Percentiles rank a stretch among this genome's conserved stretches.
These are phyloP conservation scores for Mastomys natalensis DNA, from an alignment of 2,113 vertebrate genomes.

Conservation along the genomic window DNA sequence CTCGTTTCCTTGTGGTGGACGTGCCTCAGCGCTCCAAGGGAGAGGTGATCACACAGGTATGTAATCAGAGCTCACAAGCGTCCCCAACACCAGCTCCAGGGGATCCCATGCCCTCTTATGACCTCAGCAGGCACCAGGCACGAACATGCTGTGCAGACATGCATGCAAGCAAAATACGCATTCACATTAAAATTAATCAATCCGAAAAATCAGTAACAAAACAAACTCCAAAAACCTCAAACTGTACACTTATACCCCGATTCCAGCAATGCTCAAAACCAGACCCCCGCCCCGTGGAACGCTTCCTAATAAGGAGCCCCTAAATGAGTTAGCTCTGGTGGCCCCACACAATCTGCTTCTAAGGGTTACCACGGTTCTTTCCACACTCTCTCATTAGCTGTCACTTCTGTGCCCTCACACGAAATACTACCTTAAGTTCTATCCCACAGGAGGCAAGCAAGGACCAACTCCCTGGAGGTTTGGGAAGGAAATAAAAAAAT, in stretches of 20 bases:
- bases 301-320: not conserved
- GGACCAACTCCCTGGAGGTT: constrained; percentile 53
- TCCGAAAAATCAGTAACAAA: not conserved
- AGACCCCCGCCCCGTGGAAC: rapidly evolving
- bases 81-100: not conserved
- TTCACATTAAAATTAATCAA: not conserved
- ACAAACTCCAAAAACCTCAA: not conserved
- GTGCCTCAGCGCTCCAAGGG: not conserved
- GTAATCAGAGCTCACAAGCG: not conserved
- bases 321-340: constrained; percentile 25
- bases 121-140: not conserved
- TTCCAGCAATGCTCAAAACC: not conserved
- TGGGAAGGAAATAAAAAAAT: constrained; percentile 68
- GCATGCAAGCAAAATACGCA: not conserved
- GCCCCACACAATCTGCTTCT: constrained; percentile 27
- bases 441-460: not conserved
- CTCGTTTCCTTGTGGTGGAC: not conserved
- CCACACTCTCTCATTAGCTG: constrained; percentile 13
- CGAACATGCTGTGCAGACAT: no score
- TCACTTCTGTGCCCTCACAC: constrained; percentile 24
- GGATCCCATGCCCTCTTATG: not conserved
- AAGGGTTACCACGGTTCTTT: not conserved
- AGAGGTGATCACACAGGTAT: not conserved
- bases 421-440: constrained; percentile 65
- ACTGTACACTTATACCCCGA: not conserved